Base-by-base conservation (phyloP, 2,797 vertebrate species). In the Labeo calbasu region DNA sequence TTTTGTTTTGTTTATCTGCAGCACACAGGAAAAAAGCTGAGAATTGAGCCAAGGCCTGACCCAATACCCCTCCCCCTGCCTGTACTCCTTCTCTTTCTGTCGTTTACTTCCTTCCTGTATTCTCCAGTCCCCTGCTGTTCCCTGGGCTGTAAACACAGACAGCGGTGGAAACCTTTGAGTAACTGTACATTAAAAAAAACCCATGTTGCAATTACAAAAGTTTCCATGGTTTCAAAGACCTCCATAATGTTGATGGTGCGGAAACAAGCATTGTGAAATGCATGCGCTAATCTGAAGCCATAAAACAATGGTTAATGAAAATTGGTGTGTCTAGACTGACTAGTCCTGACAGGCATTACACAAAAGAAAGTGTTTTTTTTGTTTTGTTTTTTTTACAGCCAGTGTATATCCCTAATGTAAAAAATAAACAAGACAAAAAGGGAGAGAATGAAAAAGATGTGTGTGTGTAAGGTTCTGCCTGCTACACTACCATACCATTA, bases 71-170 rank as follows among this genome's bases (percentile, higher is more conserved):
- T 87, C 83, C 85, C 86, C 86, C 84, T 79, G 69, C 59, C 81
- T 68, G n/a, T 59, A 50, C 70, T 84, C 79, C 32, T 84, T 69
- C 70, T 77, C 59, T 77, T 75, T 43, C 66, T 86, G 65, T 78
- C 79, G 21, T 82, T 84, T 71, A 85, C 76, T 89, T 87, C 86
- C 89, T 90, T 88, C 88, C 87, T 86, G 86, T 85, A 82, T 86
- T 88, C 85, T 85, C 86, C 83, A 85, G 77, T 86, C 80, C 87
- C 85, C 82, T 85, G 55, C 86, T 89, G 85, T 75, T 87, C 86
- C 79, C 65, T 83, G 9, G 57, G 75, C 63, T 86, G 69, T 84
- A 36, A 68, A 82, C 43, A 50, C 23, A 86, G 72, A 86, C 76
- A 36, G 71, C 69, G 59, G 53, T 76, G 57, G 25, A 81, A 89